These are phyloP conservation scores for Corythornis madagascariensis DNA, from an alignment of 2,113 vertebrate genomes.

Conservation along the genomic window DNA sequence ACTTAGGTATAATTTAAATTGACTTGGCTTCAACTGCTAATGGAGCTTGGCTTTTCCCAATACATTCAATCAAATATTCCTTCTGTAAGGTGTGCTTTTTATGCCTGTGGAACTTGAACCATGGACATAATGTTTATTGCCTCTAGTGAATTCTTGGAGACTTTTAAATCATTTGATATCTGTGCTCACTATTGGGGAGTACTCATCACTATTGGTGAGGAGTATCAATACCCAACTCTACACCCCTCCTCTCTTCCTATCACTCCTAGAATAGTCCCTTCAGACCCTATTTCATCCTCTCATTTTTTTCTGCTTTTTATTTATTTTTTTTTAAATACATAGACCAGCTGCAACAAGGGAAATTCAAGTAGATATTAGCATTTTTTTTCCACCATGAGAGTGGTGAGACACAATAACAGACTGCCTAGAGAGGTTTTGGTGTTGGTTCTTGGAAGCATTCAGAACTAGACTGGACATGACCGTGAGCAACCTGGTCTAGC, in stretches of 20 bases:
- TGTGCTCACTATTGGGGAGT: not conserved
- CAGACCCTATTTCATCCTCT: not conserved
- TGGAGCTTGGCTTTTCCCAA: not conserved
- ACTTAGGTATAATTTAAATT: not conserved
- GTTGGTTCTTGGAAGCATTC: not conserved
- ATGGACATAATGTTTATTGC: not conserved
- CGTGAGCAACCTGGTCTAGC: not conserved
- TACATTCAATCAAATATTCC: not conserved
- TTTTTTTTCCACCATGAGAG: rapidly evolving
- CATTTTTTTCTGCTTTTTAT: not conserved
- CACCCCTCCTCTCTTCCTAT: not conserved
- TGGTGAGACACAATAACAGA: not conserved
- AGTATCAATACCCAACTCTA: rapidly evolving
- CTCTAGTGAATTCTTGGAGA: not conserved
- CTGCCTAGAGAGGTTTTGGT: not conserved
- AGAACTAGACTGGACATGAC: not conserved
- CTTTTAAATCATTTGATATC: not conserved
- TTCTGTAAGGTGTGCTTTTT: not conserved
- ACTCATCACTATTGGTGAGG: rapidly evolving
- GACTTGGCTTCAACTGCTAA: not conserved
- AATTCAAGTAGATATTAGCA: not conserved
- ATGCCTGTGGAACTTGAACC: not conserved
- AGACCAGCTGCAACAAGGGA: not conserved
- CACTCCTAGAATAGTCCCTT: not conserved
- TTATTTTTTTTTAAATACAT: no score